phyloP scores from a whole-genome alignment of 2,888 invertebrate genomes.

The Pandemis heparana region DNA sequence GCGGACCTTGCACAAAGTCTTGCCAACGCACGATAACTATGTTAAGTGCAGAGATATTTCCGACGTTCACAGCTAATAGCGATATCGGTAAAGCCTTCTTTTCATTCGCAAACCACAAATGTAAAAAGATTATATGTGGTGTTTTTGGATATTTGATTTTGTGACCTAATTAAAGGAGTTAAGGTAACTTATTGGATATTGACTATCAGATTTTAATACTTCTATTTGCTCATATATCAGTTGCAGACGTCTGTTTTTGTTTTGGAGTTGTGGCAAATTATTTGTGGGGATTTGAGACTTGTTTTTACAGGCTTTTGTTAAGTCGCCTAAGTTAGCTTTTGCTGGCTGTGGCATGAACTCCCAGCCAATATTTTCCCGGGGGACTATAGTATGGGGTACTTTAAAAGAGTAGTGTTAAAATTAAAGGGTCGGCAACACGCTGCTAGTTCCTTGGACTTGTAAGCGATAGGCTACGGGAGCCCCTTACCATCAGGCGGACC shows the following conservation, averaged over 20 bases:
- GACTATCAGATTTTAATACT: background rate
- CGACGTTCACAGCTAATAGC: background rate
- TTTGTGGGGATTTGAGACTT: background rate
- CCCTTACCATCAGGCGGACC: no score
- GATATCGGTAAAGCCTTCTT: background rate
- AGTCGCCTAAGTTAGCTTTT: no score
- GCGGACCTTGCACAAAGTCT: no score
- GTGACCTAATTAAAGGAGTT: background rate
- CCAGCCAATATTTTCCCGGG: no score
- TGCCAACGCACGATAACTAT: no score
- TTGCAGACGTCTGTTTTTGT: conserved; percentile 8
- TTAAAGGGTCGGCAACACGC: no score
- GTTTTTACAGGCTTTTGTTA: background rate
- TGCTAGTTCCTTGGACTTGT: no score
- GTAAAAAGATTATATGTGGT: background rate
- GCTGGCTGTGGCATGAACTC: no score
- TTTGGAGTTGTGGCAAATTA: background rate
- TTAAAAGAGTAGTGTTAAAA: no score
- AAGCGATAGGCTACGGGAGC: no score
- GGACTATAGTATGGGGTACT: no score
- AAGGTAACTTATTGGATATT: background rate
- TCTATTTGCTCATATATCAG: background rate
- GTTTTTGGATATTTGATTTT: background rate
- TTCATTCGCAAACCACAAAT: background rate
- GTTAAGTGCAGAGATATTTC: no score